These are phyloP conservation scores for Hypolimnas misippus DNA, from an alignment of 2,888 invertebrate species.

Conservation along the genomic window DNA sequence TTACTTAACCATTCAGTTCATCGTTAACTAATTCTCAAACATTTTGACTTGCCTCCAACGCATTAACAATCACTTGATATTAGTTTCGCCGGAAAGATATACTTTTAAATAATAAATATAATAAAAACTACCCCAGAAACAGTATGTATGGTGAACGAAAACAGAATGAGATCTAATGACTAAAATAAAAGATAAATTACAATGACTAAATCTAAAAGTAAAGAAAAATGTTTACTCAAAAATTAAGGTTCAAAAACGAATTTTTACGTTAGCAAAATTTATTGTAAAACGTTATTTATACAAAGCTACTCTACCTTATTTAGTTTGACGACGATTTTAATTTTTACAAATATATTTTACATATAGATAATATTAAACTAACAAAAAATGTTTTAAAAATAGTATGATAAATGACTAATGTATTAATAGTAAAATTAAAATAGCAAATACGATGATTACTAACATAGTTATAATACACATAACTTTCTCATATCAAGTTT, in stretches of 20 bases:
- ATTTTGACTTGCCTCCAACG: too few relatives aligned
- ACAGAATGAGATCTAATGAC: constrained; percentile 33
- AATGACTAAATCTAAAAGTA: constrained; percentile 4
- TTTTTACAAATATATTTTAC: constrained; percentile 8
- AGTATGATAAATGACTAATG: neutral
- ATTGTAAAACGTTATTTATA: constrained; percentile 4
- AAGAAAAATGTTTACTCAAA: constrained; percentile 20
- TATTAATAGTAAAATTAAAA: constrained; percentile 2
- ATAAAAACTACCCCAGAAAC: neutral
- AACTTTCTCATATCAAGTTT: neutral
- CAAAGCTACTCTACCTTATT: neutral
- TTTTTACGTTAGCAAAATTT: neutral
- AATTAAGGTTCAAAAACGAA: constrained; percentile 10
- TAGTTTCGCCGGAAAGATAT: too few relatives aligned
- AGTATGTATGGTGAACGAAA: neutral
- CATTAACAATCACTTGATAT: too few relatives aligned
- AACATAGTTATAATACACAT: too few relatives aligned
- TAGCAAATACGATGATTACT: neutral
- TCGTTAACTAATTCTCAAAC: too few relatives aligned
- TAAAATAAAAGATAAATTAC: constrained; percentile 22
- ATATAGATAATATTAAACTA: neutral
- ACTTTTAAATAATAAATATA: too few relatives aligned
- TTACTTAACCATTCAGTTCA: too few relatives aligned
- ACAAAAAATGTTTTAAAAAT: neutral
- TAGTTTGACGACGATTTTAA: constrained; percentile 5